Conservation (phyloP, 2,113 vertebrate species). For the Amphiprion ocellaris region DNA sequence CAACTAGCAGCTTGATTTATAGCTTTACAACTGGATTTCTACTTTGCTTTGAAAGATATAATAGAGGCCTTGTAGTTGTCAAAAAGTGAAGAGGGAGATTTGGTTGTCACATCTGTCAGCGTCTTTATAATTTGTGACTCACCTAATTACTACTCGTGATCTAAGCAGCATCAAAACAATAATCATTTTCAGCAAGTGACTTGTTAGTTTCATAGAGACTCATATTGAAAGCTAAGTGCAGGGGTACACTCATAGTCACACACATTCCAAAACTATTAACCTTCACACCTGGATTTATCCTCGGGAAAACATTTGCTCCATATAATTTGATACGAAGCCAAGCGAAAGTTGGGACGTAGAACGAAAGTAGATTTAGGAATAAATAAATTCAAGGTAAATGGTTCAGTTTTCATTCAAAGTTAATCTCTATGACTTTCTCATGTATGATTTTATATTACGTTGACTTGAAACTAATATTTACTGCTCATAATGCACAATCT, state of each 20-base stretch:
- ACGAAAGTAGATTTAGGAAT: too few relatives aligned
- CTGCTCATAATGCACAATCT: not conserved
- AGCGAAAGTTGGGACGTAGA: not conserved
- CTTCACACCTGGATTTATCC: not conserved
- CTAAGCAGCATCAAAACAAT: not conserved
- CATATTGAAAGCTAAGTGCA: not conserved
- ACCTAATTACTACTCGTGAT: not conserved
- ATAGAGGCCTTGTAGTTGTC: too few relatives aligned
- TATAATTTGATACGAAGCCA: not conserved
- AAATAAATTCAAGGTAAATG: too few relatives aligned
- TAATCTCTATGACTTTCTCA: too few relatives aligned
- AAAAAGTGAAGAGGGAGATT: too few relatives aligned
- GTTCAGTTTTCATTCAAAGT: too few relatives aligned
- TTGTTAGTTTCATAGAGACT: constrained; percentile 38
- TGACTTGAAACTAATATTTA: not conserved
- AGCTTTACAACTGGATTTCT: too few relatives aligned
- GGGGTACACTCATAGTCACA: not conserved
- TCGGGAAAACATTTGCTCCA: not conserved
- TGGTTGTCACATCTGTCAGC: not conserved
- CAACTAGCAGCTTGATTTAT: too few relatives aligned
- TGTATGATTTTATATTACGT: not conserved
- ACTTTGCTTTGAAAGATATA: too few relatives aligned
- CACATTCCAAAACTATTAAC: not conserved
- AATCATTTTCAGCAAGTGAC: not conserved
- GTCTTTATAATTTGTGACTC: not conserved